These are phyloP conservation scores for Thunnus thynnus DNA, from an alignment of 2,113 vertebrate genomes.

Conservation along the genomic window DNA sequence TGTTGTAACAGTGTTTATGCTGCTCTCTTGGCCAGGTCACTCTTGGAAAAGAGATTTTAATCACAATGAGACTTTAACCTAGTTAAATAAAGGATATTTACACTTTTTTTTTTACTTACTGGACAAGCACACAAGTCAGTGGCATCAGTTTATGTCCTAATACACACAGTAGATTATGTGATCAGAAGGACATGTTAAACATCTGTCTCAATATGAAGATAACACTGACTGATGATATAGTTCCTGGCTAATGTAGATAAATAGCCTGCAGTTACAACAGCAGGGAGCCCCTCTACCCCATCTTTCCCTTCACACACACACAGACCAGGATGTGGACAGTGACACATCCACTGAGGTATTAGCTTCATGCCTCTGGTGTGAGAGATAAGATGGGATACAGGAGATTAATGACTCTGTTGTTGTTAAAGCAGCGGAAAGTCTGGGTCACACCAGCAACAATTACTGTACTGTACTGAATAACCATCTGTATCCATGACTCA, in stretches of 20 bases:
- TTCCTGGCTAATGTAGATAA: conserved; percentile 49
- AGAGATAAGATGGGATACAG: conserved; percentile 69
- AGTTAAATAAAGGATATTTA: too few species aligned
- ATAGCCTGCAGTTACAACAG: conserved; percentile 35
- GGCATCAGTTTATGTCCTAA: neutral
- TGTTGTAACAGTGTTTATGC: too few species aligned
- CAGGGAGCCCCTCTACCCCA: neutral
- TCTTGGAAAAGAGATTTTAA: too few species aligned
- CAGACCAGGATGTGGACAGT: conserved; percentile 58
- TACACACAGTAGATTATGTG: conserved; percentile 11
- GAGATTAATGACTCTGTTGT: conserved; percentile 74
- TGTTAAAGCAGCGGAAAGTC: conserved; percentile 73
- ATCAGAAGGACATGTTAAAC: conserved; percentile 13
- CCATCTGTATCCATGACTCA: conserved; percentile 38
- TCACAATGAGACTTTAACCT: too few species aligned
- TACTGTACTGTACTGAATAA: conserved; percentile 21
- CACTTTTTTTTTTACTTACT: neutral
- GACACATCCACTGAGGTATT: conserved; percentile 53
- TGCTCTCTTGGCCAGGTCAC: too few species aligned
- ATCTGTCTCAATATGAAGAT: conserved; percentile 48
- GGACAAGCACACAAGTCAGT: neutral
- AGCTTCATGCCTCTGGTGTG: conserved; percentile 39
- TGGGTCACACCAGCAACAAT: conserved; percentile 52
- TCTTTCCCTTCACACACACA: conserved; percentile 15
- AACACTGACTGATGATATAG: neutral